Evolutionary conservation across 1,140 invertebrate species (phyloP).

Genomic region (Brachionus sp.): DNA sequence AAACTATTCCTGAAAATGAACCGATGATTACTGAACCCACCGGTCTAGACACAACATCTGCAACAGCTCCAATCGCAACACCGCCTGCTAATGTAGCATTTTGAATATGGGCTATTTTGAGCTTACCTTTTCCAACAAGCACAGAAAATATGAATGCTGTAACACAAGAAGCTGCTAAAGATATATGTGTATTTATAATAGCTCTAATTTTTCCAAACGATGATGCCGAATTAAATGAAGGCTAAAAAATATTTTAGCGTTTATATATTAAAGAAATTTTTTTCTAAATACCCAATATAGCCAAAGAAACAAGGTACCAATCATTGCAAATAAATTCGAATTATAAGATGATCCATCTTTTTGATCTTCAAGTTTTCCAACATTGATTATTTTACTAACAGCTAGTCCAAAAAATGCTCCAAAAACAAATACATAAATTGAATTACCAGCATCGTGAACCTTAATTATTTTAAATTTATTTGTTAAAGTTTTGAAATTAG

Average conservation of each 20-base stretch:
- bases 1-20: slow-evolving; percentile 72
- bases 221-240: slow-evolving; percentile 84
- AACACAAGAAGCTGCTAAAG: slow-evolving; percentile 76
- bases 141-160: slow-evolving; percentile 77
- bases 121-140: slow-evolving; percentile 63
- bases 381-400: slow-evolving; percentile 67
- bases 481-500: background rate
- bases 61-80: slow-evolving; percentile 65
- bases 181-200: slow-evolving; percentile 85
- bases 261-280: background rate
- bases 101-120: slow-evolving; percentile 58
- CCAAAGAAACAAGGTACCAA: slow-evolving; percentile 63
- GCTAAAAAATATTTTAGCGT: slow-evolving; percentile 53
- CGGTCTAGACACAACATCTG: slow-evolving; percentile 78
- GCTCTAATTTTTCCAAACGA: slow-evolving; percentile 70
- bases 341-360: slow-evolving; percentile 72
- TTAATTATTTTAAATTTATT: slow-evolving; percentile 65
- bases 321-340: slow-evolving; percentile 87
- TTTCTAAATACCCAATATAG: background rate
- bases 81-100: slow-evolving; percentile 64
- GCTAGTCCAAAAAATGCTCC: slow-evolving; percentile 91
- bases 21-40: slow-evolving; percentile 80
- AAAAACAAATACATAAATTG: slow-evolving; percentile 87
- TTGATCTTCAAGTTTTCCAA: slow-evolving; percentile 57
- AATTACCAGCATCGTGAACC: slow-evolving; percentile 65